Base-by-base conservation (phyloP, 2,797 vertebrate genomes). In the Acipenser ruthenus region DNA sequence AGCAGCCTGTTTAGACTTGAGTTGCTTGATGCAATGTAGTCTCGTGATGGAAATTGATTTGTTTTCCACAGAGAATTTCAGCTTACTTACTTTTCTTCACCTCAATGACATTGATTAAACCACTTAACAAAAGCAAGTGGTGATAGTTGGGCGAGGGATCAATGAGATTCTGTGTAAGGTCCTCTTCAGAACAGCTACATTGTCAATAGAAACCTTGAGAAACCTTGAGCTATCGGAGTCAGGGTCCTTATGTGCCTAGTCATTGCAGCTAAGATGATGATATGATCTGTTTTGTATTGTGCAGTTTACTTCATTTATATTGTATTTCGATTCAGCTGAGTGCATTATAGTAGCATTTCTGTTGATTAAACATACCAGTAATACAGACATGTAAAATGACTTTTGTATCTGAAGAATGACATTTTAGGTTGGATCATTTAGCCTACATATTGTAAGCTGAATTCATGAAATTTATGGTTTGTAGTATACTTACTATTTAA, bases 31-130 rank as follows among this genome's bases (percentile, higher is more conserved):
- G 75, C 61, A 64, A 75, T 73, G 70, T 75, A 76, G 72, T 83
- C 71, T 77, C 78, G 68, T 88, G 89, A 90, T 88, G 87, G 82
- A 85, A 84, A 95, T 91, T 82, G 90, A 94, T 94, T 89, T 82
- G 80, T 84, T 83, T 83, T 82, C 81, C 85, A 86, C 78, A 74
- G 80, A 81, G 78, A 73, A 66, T 64, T 6, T 0, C 71, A 77
- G 69, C 60, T 68, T 79, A 79, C 74, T 80, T 82, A 86, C 83
- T 85, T 89, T 91, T 88, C 81, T 81, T 73, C 80, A 72, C 79
- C 74, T 82, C 80, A 69, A 68, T 79, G 82, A 75, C 50, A 62
- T 84, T 83, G 79, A 81, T 84, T 79, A 71, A 82, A 84, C 87
- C 84, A 81, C 80, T 83, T 84, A 79, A 77, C 78, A 78, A 81